A percentile compares a stretch with the other conserved stretches of the same genome.
Conservation (phyloP, 2,797 vertebrate genomes). For the Microctenopoma stevenorrisi region DNA sequence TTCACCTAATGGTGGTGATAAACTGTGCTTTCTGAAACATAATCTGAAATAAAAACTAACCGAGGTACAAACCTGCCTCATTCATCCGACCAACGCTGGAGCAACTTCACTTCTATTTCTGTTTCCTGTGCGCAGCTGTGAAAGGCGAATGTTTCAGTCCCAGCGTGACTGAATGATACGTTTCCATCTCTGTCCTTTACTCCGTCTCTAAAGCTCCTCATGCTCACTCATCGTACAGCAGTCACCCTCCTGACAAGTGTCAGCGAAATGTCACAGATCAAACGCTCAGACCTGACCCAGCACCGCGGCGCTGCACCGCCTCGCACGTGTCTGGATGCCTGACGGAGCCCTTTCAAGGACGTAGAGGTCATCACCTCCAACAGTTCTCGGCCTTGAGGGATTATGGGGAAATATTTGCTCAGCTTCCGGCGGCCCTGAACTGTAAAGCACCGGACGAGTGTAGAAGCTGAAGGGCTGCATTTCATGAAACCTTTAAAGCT, state of each 20-base stretch:
- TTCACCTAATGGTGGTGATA: no score
- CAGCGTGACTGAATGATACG: constrained; percentile 14
- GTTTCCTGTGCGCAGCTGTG: no score
- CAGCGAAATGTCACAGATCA: constrained; percentile 21
- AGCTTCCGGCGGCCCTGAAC: background rate
- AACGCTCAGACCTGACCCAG: background rate
- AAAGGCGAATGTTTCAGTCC: constrained; percentile 28
- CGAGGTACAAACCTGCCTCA: no score
- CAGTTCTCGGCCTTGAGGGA: background rate
- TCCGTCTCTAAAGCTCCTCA: background rate
- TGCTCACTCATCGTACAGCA: background rate
- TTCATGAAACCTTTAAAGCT: no score
- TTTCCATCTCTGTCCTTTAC: background rate
- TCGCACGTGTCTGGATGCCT: constrained; percentile 4
- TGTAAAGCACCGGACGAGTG: background rate
- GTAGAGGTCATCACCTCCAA: constrained; percentile 17
- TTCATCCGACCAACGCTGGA: no score
- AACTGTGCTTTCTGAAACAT: no score
- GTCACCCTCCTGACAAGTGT: constrained; percentile 4
- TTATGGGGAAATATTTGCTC: background rate
- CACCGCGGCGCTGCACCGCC: background rate
- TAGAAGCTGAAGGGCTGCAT: no score
- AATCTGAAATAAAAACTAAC: no score
- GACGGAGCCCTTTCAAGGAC: background rate
- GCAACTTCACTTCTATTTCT: no score